A percentile compares a stretch with the other conserved stretches of the same genome.
Evolutionary conservation across 2,888 invertebrate species (phyloP).

Genomic region (Rotaria magnacalcarata): DNA sequence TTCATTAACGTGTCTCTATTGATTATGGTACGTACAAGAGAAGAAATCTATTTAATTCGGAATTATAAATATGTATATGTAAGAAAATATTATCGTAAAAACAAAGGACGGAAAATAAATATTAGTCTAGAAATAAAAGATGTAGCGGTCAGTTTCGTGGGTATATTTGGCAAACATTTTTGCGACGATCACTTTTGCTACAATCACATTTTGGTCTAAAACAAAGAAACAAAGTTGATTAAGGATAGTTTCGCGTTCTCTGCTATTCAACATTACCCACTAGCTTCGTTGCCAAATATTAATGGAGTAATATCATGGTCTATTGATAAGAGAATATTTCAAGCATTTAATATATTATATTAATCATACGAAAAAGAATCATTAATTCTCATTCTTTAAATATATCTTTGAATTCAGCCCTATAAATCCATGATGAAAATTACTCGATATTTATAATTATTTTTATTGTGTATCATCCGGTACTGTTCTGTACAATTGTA

Average conservation of each 20-base stretch:
- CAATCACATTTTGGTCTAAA: neutral
- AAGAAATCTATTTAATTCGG: neutral
- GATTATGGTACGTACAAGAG: neutral
- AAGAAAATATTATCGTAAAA: too few species aligned
- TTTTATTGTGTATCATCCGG: too few species aligned
- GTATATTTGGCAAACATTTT: neutral
- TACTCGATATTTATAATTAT: too few species aligned
- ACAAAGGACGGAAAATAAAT: too few species aligned
- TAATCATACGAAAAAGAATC: too few species aligned
- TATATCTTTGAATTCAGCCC: too few species aligned
- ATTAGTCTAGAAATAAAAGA: too few species aligned
- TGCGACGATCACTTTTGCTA: neutral
- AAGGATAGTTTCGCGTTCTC: neutral
- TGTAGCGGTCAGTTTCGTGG: neutral
- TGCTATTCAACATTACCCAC: neutral
- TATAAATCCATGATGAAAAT: too few species aligned
- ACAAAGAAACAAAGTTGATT: neutral
- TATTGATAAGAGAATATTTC: neutral
- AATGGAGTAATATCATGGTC: neutral
- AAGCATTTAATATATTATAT: too few species aligned
- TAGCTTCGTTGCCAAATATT: neutral
- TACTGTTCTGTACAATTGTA: too few species aligned
- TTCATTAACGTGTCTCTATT: neutral
- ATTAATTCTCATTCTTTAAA: too few species aligned
- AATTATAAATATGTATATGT: neutral